Evolutionary conservation across 2,888 invertebrate genomes (phyloP), one percentile per base, ranked within the genome.

Genomic region (Chromoteleia sp.): DNA sequence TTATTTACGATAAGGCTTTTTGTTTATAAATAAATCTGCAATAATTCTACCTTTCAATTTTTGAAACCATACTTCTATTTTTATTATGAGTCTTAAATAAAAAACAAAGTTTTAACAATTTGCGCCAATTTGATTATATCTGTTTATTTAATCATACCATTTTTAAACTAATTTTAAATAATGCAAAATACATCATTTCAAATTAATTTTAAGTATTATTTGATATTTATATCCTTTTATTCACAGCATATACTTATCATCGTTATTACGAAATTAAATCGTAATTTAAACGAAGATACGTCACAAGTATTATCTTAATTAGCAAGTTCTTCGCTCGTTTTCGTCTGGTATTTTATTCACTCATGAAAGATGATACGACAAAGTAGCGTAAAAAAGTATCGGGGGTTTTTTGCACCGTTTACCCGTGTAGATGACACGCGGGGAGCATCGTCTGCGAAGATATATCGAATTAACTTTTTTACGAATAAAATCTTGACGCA

Each of bases 291-390:
- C 19, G 30, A 29, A 52, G 30, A 0, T 52, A 52, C 30, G 52
- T 52, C 29, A 30, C 14, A 30, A 52, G 29, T 30, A 52, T 52
- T 52, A 52, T 52, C 52, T 52, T 52, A 52, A 52, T 52, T 30
- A 52, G 52, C 25, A 6, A 5, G 10, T 45, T 45, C 17, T 19
- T 45, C 10, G 45, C 19, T 45, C 36, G 10, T 36, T 36, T 45
- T 43, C 43, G 17, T 8, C 6, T 17, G 15, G 19, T 12, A 14
- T 29, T 52, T 25, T 52, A 14, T 52, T 8, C 10, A n/a, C 10
- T 14, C 6, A 7, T 25, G 12, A 30, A 52, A 52, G 15, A 15
- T 14, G 52, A 52, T 52, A 29, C 8, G 7, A 6, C 29, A 14
- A 30, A 52, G 30, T 52, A 14, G 30, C 29, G 8, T 52, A 52